phyloP scores from a whole-genome alignment of 2,113 vertebrate species.

The Coptodon bakossiorum region DNA sequence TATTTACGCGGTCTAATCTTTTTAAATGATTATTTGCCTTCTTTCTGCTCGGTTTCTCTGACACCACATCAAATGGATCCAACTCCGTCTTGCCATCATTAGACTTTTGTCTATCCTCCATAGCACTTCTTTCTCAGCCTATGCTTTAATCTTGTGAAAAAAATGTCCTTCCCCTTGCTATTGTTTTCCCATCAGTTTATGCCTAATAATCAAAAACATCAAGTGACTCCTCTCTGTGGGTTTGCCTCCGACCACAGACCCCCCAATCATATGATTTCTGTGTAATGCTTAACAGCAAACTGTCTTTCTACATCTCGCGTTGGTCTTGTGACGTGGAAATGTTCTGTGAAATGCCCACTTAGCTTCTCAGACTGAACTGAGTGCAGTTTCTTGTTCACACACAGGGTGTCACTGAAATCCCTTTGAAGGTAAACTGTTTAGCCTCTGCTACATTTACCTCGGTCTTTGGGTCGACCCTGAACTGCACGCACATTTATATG shows the following conservation, averaged over 20 bases:
- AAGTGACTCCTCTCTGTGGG: not conserved
- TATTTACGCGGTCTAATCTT: not conserved
- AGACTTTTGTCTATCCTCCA: not conserved
- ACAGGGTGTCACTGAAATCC: constrained; percentile 23
- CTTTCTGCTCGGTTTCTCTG: not conserved
- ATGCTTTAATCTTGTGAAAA: not conserved
- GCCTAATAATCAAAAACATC: not conserved
- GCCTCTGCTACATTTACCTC: not conserved
- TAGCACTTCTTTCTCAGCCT: not conserved
- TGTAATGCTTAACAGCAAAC: not conserved
- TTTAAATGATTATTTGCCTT: not conserved
- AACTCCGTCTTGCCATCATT: not conserved
- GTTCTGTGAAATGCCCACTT: not conserved
- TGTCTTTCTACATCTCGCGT: not conserved
- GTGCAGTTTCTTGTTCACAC: not conserved
- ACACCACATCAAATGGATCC: not conserved
- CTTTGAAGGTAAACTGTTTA: not conserved
- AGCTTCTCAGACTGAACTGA: not conserved
- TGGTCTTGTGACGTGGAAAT: not conserved
- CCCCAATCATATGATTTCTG: not conserved
- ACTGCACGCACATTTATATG: not conserved
- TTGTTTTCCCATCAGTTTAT: not conserved
- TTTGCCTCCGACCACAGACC: not conserved
- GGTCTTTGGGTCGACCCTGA: not conserved
- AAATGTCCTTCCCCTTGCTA: not conserved